Conservation (phyloP, 2,888 invertebrate species). For the Chromoteleia sp. region DNA sequence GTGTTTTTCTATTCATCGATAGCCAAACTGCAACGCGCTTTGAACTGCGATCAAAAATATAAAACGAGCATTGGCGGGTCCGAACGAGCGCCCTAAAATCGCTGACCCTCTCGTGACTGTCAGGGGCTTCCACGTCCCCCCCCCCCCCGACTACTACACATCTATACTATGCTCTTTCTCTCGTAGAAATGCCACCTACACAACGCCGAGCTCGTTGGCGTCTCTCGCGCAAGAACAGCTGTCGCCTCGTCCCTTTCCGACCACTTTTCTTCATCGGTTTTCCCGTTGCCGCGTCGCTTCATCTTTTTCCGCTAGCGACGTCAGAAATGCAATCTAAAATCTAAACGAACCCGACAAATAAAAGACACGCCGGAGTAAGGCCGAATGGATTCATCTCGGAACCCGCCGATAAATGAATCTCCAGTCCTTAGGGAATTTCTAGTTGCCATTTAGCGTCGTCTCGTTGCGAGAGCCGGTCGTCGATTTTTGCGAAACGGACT, state of each 20-base stretch:
- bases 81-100: conserved; percentile 44
- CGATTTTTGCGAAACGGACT: background rate
- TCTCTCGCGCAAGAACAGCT: conserved; percentile 74
- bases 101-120: conserved; percentile 51
- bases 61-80: conserved; percentile 8
- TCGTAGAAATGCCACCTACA: conserved; percentile 75
- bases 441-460: background rate
- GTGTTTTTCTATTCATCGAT: conserved; percentile 35
- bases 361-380: conserved; percentile 6
- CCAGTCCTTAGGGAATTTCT: conserved; percentile 12
- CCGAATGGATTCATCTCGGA: conserved; percentile 2
- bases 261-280: conserved; percentile 56
- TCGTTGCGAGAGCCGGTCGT: background rate
- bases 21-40: conserved; percentile 21
- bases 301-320: conserved; percentile 47
- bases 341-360: conserved; percentile 27
- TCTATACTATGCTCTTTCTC: conserved; percentile 65
- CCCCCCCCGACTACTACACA: conserved; percentile 40
- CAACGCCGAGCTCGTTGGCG: conserved; percentile 44
- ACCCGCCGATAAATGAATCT: conserved; percentile 2
- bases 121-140: conserved; percentile 58
- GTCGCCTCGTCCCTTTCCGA: conserved; percentile 67
- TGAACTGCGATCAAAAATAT: conserved; percentile 48
- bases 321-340: conserved; percentile 44
- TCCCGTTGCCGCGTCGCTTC: conserved; percentile 33